Base-by-base conservation (phyloP, 2,888 invertebrate genomes). In the Tiphia femorata region DNA sequence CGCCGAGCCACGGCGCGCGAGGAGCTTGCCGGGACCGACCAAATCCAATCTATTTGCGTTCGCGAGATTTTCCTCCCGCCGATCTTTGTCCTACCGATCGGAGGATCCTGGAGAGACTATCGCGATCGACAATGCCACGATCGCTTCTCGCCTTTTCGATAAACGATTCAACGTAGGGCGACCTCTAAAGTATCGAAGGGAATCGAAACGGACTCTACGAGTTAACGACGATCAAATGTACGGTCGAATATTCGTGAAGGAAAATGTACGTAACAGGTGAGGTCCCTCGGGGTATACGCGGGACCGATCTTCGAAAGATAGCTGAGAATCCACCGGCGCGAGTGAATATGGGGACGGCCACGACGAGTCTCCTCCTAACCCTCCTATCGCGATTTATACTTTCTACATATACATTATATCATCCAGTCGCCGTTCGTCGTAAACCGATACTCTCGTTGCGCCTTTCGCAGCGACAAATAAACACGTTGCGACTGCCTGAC, bases 381-480 rank as follows among this genome's bases (percentile, higher is more conserved):
- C 35, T 38, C 55, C 65, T 58, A 71, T 64, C 62, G 59, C 59
- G 65, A 68, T 64, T 58, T 66, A 72, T 68, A 52, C 47, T 72
- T 62, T 21, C 30, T 14, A 20, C n/a, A n/a, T n/a, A n/a, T n/a
- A n/a, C n/a, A n/a, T n/a, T 44, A 44, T 33, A 30, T 44, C 30
- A 44, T 44, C 21, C 30, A 12, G 0, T 21, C 20, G 30, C 8
- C 8, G 44, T 59, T 47, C 55, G 47, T 56, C 61, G 72, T 68
- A 71, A 70, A 65, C 47, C 62, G 62, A 71, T 63, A 71, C 55
- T 44, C 52, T 37, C 57, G 14, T 23, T 29, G 48, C 23, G 38
- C 49, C 50, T 51, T 59, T 62, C 57, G 51, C 54, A n/a, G 41
- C 52, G 17, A 27, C 49, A 55, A 59, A 69, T 67, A 67, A 69